These are phyloP conservation scores for Aphelocoma coerulescens DNA, from an alignment of 2,113 vertebrate genomes.

Conservation along the genomic window DNA sequence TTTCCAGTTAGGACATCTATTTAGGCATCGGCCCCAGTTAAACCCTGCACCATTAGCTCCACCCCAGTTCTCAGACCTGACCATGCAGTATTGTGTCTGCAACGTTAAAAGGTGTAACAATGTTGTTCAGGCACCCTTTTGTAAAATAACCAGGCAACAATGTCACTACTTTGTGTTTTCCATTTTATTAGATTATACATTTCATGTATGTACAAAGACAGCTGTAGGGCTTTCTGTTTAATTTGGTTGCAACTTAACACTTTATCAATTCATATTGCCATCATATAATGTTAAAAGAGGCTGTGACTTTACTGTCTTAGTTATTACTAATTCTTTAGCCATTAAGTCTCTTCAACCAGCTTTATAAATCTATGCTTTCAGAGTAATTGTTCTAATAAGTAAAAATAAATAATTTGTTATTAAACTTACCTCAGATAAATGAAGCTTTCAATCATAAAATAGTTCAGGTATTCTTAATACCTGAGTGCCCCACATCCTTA, in stretches of 20 bases:
- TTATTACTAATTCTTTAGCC: not conserved
- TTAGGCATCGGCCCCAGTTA: not conserved
- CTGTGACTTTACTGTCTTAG: not conserved
- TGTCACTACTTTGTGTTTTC: not conserved
- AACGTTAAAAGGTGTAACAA: not conserved
- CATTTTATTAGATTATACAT: slow-evolving; percentile 28
- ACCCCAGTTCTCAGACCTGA: rapidly evolving
- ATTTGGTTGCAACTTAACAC: not conserved
- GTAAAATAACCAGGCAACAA: not conserved
- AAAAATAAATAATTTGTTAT: slow-evolving; percentile 41
- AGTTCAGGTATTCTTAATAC: not conserved
- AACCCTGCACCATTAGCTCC: not conserved
- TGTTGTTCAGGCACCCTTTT: not conserved
- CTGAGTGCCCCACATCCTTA: not conserved
- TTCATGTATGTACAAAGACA: not conserved
- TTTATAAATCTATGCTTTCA: not conserved
- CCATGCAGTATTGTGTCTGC: not conserved
- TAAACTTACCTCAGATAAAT: slow-evolving; percentile 27
- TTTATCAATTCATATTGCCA: not conserved
- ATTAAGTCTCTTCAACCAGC: not conserved
- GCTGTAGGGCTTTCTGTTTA: not conserved
- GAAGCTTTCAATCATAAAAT: not conserved
- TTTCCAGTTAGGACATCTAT: rapidly evolving
- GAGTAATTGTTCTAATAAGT: not conserved
- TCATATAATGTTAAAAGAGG: not conserved